A percentile compares a stretch with the other conserved stretches of the same genome.
These are phyloP conservation scores for Poliocrania exsul DNA, from an alignment of 2,797 vertebrate species.

Conservation along the genomic window DNA sequence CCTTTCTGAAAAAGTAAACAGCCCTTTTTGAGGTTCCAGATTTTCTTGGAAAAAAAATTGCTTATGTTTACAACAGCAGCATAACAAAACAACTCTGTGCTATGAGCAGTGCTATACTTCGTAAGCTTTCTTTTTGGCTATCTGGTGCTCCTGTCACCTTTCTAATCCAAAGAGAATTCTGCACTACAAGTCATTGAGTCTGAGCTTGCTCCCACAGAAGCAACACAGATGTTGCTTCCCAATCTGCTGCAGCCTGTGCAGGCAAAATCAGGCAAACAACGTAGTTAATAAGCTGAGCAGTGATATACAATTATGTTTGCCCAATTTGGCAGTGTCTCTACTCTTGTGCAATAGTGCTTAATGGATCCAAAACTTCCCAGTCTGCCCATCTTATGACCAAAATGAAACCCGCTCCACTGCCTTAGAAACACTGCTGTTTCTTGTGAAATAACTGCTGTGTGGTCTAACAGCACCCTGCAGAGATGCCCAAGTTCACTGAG, in stretches of 20 bases:
- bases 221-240: not conserved
- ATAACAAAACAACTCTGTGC: not conserved
- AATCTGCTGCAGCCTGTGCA: conserved; percentile 38
- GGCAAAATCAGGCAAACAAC: conserved; percentile 30
- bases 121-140: not conserved
- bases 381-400: not conserved
- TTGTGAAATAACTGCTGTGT: not conserved
- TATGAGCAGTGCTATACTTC: not conserved
- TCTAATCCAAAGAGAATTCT: not conserved
- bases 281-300: not conserved
- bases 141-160: not conserved
- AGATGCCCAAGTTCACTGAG: not conserved
- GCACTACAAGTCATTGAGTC: not conserved
- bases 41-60: not conserved
- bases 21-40: not conserved
- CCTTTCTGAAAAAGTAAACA: not conserved
- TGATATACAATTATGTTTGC: conserved; percentile 20
- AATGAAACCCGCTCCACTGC: not conserved
- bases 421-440: not conserved
- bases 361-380: not conserved
- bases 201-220: not conserved
- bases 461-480: not conserved
- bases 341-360: conserved; percentile 40
- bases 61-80: not conserved
- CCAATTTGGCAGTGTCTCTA: conserved; percentile 36